Evolutionary conservation across 2,797 vertebrate species (phyloP).

Genomic region (Alfaro cultratus): DNA sequence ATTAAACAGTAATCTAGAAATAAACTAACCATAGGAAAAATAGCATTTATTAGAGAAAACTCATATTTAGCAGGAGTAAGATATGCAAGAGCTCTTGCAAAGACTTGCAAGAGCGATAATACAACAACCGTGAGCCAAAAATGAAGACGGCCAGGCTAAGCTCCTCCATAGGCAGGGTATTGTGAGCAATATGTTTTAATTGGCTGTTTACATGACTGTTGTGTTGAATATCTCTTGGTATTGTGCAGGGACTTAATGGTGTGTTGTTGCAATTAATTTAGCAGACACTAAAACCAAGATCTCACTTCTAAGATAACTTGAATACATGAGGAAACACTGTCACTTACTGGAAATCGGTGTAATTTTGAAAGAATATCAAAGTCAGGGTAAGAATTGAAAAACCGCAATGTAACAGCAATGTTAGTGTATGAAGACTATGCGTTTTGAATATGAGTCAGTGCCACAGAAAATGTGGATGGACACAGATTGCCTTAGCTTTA

Average conservation of each 20-base stretch:
- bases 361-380: background rate
- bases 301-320: background rate
- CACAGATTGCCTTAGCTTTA: background rate
- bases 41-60: background rate
- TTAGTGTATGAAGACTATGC: background rate
- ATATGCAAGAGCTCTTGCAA: background rate
- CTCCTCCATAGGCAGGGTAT: background rate
- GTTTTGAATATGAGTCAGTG: background rate
- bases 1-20: background rate
- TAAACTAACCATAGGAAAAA: background rate
- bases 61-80: background rate
- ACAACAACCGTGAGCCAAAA: background rate
- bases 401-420: background rate
- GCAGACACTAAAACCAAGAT: background rate
- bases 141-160: background rate
- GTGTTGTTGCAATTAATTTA: background rate
- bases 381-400: background rate
- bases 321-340: background rate
- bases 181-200: slow-evolving; percentile 1
- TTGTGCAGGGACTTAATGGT: background rate
- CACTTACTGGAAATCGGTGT: background rate
- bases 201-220: background rate
- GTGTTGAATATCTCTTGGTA: background rate
- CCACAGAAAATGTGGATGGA: background rate
- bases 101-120: background rate